phyloP scores from a whole-genome alignment of 2,113 vertebrate species.

The Puntigrus tetrazona region DNA sequence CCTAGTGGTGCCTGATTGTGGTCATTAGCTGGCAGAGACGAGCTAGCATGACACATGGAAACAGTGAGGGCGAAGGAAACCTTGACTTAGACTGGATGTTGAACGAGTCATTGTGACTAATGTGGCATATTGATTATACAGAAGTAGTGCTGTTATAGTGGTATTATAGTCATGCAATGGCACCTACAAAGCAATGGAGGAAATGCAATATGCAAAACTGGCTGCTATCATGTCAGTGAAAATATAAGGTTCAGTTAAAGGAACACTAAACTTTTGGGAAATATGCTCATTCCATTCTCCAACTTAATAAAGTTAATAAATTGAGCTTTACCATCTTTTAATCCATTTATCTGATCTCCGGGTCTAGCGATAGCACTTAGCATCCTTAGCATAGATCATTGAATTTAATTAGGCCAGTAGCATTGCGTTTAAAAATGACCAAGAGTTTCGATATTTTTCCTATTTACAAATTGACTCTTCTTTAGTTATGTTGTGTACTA shows the following conservation, averaged over 20 bases:
- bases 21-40: background rate
- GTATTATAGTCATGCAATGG: background rate
- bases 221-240: background rate
- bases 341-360: too few species aligned
- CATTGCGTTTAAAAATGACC: too few species aligned
- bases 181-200: background rate
- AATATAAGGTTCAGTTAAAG: background rate
- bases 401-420: too few species aligned
- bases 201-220: background rate
- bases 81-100: slow-evolving; percentile 2
- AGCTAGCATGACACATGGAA: slow-evolving; percentile 11
- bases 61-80: background rate
- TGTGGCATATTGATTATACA: background rate
- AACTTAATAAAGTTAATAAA: too few species aligned
- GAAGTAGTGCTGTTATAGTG: background rate
- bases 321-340: too few species aligned
- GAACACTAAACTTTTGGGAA: too few species aligned
- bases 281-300: too few species aligned
- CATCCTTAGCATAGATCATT: too few species aligned
- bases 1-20: slow-evolving; percentile 57
- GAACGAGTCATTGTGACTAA: background rate
- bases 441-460: too few species aligned
- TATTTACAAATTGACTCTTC: too few species aligned
- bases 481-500: too few species aligned
- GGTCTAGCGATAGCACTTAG: too few species aligned